These are phyloP conservation scores for Gallinago media DNA, from an alignment of 2,113 vertebrate species.

Conservation along the genomic window DNA sequence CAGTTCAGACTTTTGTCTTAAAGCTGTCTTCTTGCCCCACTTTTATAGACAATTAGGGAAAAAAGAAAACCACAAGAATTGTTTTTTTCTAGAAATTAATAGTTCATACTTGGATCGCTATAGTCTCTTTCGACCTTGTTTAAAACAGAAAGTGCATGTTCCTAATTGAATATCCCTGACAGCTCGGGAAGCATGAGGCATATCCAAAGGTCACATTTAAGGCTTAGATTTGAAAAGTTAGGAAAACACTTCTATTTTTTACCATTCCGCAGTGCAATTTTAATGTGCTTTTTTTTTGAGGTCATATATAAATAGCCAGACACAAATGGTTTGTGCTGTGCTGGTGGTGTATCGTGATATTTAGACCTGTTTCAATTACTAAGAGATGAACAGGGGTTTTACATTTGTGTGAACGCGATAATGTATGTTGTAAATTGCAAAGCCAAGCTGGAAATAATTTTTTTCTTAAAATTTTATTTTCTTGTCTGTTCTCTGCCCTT, in stretches of 20 bases:
- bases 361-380: neutral
- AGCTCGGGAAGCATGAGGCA: neutral
- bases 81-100: neutral
- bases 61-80: neutral
- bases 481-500: neutral
- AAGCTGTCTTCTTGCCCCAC: neutral
- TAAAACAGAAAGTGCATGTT: neutral
- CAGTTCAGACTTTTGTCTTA: neutral
- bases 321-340: neutral
- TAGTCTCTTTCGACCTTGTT: neutral
- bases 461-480: neutral
- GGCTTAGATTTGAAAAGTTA: slow-evolving; percentile 9
- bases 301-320: slow-evolving; percentile 8
- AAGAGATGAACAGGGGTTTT: neutral
- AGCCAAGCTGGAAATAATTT: neutral
- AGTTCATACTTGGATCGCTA: neutral
- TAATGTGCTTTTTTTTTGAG: slow-evolving; percentile 13
- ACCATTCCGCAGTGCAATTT: slow-evolving; percentile 2
- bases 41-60: neutral
- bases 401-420: neutral
- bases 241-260: slow-evolving; percentile 21
- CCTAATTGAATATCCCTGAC: neutral
- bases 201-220: neutral
- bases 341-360: neutral
- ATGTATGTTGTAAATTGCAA: neutral